Evolutionary conservation across 2,888 invertebrate species (phyloP), one percentile per base, ranked within the genome.

Genomic region (Phrixothrix hirtus): DNA sequence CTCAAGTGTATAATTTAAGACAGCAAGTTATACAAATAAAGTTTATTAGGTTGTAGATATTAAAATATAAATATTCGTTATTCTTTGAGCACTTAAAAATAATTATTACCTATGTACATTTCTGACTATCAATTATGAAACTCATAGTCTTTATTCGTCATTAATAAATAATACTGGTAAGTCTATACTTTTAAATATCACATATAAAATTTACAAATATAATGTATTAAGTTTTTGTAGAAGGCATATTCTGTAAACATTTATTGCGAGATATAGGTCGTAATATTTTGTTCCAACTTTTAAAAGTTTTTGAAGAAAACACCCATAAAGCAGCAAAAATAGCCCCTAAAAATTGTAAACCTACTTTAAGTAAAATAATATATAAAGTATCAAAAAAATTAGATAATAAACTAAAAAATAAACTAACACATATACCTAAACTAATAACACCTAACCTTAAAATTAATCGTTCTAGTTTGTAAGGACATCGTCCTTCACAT

Each of bases 371-470:
- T 55, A 71, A 57, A 31, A 67, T 61, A 7, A 66, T 54, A 12
- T 64, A 64, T 32, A 70, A 59, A n/a, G 57, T 62, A 48, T 66
- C 63, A 50, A 68, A 68, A 48, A 69, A 68, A 52, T 67, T 64
- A 57, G 89, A 88, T 13, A 82, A 85, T n/a, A 92, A 81, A 46
- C 86, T 84, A 11, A 85, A 79, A 6, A 86, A 79, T 9, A 89
- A 87, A 9, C 92, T 84, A 12, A 87, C 74, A 10, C 88, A 82
- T 75, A 92, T 93, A 10, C 92, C 78, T 1, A 88, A 76, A 1
- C 88, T 88, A 65, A 91, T 92, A 1, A 89, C 83, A 1, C 88
- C 88, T 51, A 92, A 85, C 15, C 92, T 81, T 29, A 87, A 84
- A 75, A 89, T 88, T 13, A 89, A 75, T 38, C 84, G 77, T 63